Evolutionary conservation across 2,888 invertebrate species (phyloP), one percentile per base, ranked within the genome.

Genomic region (Hirtodrosophila confusa): DNA sequence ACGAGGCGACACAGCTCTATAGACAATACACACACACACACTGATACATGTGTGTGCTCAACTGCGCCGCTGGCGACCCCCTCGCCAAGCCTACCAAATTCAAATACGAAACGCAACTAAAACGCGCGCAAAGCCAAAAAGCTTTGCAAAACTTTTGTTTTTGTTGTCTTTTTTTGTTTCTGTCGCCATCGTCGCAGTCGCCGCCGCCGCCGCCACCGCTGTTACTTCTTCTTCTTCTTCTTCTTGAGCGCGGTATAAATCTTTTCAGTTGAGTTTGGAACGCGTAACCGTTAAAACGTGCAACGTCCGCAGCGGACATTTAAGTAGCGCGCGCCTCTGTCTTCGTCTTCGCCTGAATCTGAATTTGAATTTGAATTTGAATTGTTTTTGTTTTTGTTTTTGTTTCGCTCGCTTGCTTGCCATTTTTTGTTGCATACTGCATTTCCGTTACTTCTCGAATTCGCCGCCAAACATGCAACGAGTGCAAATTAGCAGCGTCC

Each of bases 201-300:
- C 12, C 36, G 33, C 24, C 36, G 58, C 37, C 40, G 50, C 17
- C 23, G 51, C 12, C 36, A 37, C 24, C 36, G 37, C 12, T 44
- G 12, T 29, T 66, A 10, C 41, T 60, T 58, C 62, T 70, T 37
- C 51, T 80, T 63, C 78, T 89, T 84, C 72, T 84, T 84, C 80
- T 78, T 79, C 82, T 79, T 78, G 84, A 77, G 86, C 80, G 80
- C 84, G 77, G 86, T 86, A 84, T 77, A 82, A 78, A 78, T 80
- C 70, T 88, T 90, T 89, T 85, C 83, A 89, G 90, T 89, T 86
- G 84, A 84, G 86, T 86, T 89, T 86, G 86, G 88, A 84, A 80
- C 89, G 89, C 82, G 79, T 66, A 80, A 82, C 89, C 73, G 89
- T 88, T 77, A 80, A 88, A 88, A 88, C 87, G 89, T 86, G 31